These are phyloP conservation scores for Brachyrhaphis roseni DNA, from an alignment of 2,797 vertebrate genomes.

Conservation along the genomic window DNA sequence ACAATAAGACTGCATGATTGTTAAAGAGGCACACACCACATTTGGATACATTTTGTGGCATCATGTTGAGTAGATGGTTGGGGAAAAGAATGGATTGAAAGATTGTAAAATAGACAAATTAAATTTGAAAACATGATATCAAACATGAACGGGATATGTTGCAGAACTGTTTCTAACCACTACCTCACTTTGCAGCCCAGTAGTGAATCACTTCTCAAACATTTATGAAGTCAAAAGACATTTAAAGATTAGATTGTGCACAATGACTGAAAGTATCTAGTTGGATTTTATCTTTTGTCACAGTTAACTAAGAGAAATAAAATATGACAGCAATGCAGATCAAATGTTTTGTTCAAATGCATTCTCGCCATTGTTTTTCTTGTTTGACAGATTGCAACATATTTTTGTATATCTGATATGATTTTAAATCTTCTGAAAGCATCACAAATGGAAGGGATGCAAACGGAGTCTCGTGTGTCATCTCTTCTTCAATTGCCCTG, in stretches of 20 bases:
- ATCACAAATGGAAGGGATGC: not conserved
- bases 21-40: not conserved
- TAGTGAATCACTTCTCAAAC: not conserved
- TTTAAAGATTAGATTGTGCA: not conserved
- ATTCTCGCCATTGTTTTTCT: not conserved
- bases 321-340: not conserved
- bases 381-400: not conserved
- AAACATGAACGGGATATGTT: not conserved
- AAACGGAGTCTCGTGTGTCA: conserved; percentile 4
- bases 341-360: not conserved
- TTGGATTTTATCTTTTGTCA: not conserved
- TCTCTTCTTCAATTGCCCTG: conserved; percentile 1
- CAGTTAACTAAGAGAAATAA: not conserved
- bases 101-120: not conserved
- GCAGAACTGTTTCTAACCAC: not conserved
- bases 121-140: not conserved
- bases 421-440: conserved; percentile 7
- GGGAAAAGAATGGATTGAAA: not conserved
- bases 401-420: conserved; percentile 9
- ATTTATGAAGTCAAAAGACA: not conserved
- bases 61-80: not conserved
- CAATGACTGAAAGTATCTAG: not conserved
- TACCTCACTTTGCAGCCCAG: not conserved
- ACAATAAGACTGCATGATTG: not conserved
- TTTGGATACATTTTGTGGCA: not conserved